Conservation (phyloP, 2,113 vertebrate genomes). For the Balaeniceps rex region DNA sequence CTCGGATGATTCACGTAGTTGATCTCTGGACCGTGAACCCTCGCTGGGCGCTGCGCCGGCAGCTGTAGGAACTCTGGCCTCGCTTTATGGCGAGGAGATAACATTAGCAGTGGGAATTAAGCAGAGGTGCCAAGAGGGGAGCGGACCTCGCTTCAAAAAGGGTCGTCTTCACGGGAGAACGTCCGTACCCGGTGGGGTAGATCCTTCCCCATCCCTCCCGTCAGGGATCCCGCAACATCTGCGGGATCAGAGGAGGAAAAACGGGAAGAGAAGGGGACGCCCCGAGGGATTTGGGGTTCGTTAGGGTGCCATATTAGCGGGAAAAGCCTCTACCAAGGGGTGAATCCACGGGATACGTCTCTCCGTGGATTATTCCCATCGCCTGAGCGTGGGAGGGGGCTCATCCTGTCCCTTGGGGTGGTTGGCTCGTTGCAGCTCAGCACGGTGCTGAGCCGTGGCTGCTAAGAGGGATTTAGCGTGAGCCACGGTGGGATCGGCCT, state of each 20-base stretch:
- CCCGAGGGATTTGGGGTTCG: neutral
- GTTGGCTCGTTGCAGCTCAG: neutral
- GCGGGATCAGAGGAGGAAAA: neutral
- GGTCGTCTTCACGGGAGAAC: accelerated
- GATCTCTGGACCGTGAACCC: neutral
- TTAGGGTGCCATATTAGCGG: too few species aligned
- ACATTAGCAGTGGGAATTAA: too few species aligned
- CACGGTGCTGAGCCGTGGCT: neutral
- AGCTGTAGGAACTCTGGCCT: neutral
- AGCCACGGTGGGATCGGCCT: neutral
- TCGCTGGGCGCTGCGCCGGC: neutral
- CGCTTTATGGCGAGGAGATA: neutral
- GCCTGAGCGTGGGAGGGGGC: neutral
- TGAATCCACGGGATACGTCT: neutral
- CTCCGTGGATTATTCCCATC: neutral
- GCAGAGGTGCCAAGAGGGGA: neutral
- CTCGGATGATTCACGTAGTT: neutral
- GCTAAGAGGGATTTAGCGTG: neutral
- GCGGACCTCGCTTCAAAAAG: neutral
- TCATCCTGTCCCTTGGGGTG: neutral
- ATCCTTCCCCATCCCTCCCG: neutral
- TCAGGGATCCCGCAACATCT: neutral
- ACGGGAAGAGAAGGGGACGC: neutral
- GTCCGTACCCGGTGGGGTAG: too few species aligned
- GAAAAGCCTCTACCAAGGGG: neutral